A percentile compares a stretch with the other conserved stretches of the same genome.
Evolutionary conservation across 2,888 invertebrate genomes (phyloP).

Genomic region (Aquatica leii): DNA sequence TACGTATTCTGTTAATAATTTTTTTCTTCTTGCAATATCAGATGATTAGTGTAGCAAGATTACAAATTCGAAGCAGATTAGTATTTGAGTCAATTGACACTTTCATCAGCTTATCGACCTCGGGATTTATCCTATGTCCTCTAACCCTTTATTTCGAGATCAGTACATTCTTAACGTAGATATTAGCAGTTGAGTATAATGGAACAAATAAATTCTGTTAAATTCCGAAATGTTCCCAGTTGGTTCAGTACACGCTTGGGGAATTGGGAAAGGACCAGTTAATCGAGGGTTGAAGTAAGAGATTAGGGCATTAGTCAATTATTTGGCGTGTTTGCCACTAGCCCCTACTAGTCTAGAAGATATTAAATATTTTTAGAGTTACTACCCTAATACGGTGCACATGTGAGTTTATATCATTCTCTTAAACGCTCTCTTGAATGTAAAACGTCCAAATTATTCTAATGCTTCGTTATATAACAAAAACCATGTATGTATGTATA

Average conservation of each 20-base stretch:
- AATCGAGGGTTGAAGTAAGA: constrained; percentile 45
- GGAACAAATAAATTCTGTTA: constrained; percentile 25
- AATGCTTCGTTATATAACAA: too few relatives aligned
- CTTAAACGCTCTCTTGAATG: neutral
- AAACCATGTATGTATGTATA: too few relatives aligned
- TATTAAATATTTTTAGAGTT: constrained; percentile 36
- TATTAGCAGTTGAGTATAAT: constrained; percentile 24
- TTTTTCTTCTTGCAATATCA: too few relatives aligned
- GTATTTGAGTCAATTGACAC: constrained; percentile 45
- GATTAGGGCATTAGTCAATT: constrained; percentile 48
- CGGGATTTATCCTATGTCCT: constrained; percentile 34
- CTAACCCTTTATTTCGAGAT: constrained; percentile 37
- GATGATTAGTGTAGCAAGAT: constrained; percentile 32
- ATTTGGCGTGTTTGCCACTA: constrained; percentile 46
- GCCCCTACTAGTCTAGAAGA: constrained; percentile 23
- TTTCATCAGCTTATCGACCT: constrained; percentile 44
- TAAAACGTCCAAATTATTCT: too few relatives aligned
- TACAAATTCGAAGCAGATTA: constrained; percentile 38
- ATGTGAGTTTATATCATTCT: constrained; percentile 3
- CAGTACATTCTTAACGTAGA: constrained; percentile 35
- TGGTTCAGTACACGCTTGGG: constrained; percentile 36
- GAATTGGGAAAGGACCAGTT: constrained; percentile 41
- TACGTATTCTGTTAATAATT: too few relatives aligned
- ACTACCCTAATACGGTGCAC: constrained; percentile 9
- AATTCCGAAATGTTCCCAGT: constrained; percentile 21